Evolutionary conservation across 2,888 invertebrate genomes (phyloP), one percentile per base, ranked within the genome.

Genomic region (Fragum sueziense): DNA sequence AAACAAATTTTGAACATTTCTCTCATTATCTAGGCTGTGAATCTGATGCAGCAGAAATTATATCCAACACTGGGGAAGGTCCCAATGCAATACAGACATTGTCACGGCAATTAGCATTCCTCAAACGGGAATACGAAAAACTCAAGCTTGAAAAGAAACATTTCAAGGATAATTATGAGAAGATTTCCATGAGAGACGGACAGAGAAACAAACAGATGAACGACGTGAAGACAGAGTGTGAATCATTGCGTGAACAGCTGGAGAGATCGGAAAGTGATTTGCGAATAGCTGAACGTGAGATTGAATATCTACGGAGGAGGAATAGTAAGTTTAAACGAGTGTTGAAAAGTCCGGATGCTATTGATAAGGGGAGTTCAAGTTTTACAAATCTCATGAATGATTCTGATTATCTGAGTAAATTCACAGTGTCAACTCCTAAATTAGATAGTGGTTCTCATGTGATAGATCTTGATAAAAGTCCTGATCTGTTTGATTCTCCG

Each of bases 121-220:
- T 91, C 29, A 90, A 91, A 73, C 82, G 90, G 17, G 92, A 92
- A 79, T 90, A 89, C 37, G 88, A 88, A 72, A 85, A 89, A 71
- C 83, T 88, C 11, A 88, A 89, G 74, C 61, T 76, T 14, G 90
- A 91, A 29, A 89, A 89, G 74, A 85, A 87, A 74, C 74, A 80
- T 1, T 61, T 89, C 22, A 87, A 87, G 59, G 88, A 90, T 9
- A 85, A 89, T 41, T 79, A 82, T 51, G 88, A 90, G 20, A 72
- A 72, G 22, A 79, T 85, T 25, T 86, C 85, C 69, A 62, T 87
- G 33, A 87, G 86, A 41, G 80, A 85, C 22, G 76, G 83, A 17
- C 67, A 79, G 0, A 86, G 85, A 68, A 85, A 85, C 31, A 79
- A 84, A 20, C 70, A 79, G 25, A 75, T 90, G 22, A 59, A 57